A percentile compares a stretch with the other conserved stretches of the same genome.
Evolutionary conservation across 1,140 invertebrate species (phyloP).

Genomic region (Drosophila prosaltans): DNA sequence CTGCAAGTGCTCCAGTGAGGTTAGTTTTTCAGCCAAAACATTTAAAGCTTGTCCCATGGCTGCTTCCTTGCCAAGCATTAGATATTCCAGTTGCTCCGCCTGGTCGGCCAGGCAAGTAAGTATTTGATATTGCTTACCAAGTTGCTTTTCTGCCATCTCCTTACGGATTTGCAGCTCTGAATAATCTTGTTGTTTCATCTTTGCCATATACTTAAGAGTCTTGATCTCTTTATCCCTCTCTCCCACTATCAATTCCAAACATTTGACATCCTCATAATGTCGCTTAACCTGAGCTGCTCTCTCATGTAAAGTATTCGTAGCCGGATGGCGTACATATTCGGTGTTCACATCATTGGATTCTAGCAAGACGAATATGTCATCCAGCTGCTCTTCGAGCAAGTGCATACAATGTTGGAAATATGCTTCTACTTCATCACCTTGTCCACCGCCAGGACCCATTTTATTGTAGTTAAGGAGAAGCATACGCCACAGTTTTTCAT

Average conservation of each 20-base stretch:
- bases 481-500: slow-evolving; percentile 75
- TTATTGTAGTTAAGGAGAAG: slow-evolving; percentile 66
- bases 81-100: slow-evolving; percentile 66
- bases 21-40: slow-evolving; percentile 51
- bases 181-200: slow-evolving; percentile 96
- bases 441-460: slow-evolving; percentile 86
- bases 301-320: slow-evolving; percentile 88
- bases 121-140: slow-evolving; percentile 89
- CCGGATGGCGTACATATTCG: slow-evolving; percentile 84
- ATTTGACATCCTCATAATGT: slow-evolving; percentile 95
- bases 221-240: slow-evolving; percentile 94
- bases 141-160: slow-evolving; percentile 96
- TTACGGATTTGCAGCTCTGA: slow-evolving; percentile 96
- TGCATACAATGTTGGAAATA: slow-evolving; percentile 87
- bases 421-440: slow-evolving; percentile 88
- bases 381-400: slow-evolving; percentile 85
- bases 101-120: slow-evolving; percentile 55
- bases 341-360: slow-evolving; percentile 88
- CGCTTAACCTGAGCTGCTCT: slow-evolving; percentile 92
- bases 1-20: slow-evolving; percentile 52
- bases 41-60: slow-evolving; percentile 52
- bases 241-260: slow-evolving; percentile 91
- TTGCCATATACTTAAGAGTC: slow-evolving; percentile 91
- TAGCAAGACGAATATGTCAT: slow-evolving; percentile 87
- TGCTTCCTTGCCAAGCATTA: slow-evolving; percentile 56